Conservation (phyloP, 1,140 invertebrate genomes). For the Drosophila arawakana region DNA sequence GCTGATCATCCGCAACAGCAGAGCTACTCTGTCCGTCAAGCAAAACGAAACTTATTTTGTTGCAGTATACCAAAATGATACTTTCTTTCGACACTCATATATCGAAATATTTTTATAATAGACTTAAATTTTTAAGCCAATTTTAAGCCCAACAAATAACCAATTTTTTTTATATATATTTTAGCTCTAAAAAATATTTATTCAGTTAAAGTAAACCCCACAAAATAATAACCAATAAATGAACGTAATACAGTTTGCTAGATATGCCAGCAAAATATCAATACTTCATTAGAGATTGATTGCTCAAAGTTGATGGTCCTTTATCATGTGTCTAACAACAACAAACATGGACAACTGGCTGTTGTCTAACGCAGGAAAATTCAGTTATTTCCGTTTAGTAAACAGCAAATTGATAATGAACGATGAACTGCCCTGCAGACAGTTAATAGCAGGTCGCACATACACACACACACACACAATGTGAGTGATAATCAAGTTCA, state of each 20-base stretch:
- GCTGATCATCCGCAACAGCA: too few relatives aligned
- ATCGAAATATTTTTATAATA: too few relatives aligned
- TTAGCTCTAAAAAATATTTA: neutral
- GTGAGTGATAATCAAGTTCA: conserved; percentile 59
- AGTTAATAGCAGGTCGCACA: neutral
- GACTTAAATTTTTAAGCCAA: too few relatives aligned
- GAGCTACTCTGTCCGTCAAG: too few relatives aligned
- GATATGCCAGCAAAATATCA: neutral
- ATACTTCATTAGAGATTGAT: conserved; percentile 14
- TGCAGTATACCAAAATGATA: too few relatives aligned
- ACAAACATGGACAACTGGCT: neutral
- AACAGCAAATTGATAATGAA: conserved; percentile 45
- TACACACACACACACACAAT: neutral
- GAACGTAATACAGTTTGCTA: neutral
- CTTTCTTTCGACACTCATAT: too few relatives aligned
- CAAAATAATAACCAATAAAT: neutral
- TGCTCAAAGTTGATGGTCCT: conserved; percentile 1
- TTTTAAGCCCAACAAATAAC: too few relatives aligned
- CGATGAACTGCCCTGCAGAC: conserved; percentile 2
- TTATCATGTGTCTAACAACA: neutral
- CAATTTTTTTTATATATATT: too few relatives aligned
- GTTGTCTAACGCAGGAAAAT: conserved; percentile 5
- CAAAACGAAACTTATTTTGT: too few relatives aligned
- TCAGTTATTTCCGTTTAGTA: conserved; percentile 35
- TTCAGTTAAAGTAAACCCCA: neutral